Conservation (phyloP, 2,888 invertebrate species). For the Thumatha senex region DNA sequence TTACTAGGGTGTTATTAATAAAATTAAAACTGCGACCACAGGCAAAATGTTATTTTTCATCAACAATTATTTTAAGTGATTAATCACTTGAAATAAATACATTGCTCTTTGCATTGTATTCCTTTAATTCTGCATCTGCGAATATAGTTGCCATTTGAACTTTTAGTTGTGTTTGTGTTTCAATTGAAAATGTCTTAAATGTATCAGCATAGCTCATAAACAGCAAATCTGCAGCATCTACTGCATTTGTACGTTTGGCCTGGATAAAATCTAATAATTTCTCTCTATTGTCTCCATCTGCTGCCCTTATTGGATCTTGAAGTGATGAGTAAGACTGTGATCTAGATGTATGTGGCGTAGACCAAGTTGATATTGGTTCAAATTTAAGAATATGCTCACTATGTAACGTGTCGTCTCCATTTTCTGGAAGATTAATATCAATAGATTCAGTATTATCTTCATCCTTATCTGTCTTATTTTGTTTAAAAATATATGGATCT, state of each 20-base stretch:
- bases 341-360: slow-evolving; percentile 1
- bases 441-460: neutral
- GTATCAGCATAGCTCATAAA: slow-evolving; percentile 22
- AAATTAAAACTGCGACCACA: no score
- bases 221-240: slow-evolving; percentile 12
- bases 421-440: neutral
- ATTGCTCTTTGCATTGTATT: no score
- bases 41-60: no score
- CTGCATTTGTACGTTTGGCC: neutral
- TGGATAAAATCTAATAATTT: neutral
- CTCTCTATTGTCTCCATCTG: slow-evolving; percentile 1
- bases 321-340: neutral
- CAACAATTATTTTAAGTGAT: no score
- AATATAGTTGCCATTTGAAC: slow-evolving; percentile 16
- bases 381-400: neutral
- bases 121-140: slow-evolving; percentile 19
- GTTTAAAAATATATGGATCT: neutral
- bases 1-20: no score
- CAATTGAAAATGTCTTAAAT: slow-evolving; percentile 15
- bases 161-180: slow-evolving; percentile 14
- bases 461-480: neutral
- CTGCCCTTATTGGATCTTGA: neutral
- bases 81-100: no score
- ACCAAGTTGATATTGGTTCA: neutral
- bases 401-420: neutral